phyloP scores from a whole-genome alignment of 2,797 vertebrate species.

The Clamator glandarius region DNA sequence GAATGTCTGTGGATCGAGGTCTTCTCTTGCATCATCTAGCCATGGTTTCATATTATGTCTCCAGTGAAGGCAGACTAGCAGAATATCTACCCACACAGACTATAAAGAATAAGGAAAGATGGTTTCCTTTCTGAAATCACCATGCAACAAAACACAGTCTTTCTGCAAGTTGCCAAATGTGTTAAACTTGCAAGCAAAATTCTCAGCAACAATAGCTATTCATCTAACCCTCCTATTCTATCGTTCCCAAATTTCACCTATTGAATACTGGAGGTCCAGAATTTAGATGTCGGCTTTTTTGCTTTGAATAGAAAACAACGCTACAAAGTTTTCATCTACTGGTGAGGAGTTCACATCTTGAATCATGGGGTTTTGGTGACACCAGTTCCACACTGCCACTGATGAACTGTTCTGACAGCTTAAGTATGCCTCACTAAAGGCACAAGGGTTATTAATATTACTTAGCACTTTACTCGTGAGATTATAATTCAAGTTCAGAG shows the following conservation, averaged over 20 bases:
- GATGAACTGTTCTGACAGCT: constrained; percentile 18
- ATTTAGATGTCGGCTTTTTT: constrained; percentile 1
- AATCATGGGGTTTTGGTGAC: not conserved
- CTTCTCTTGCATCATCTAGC: not conserved
- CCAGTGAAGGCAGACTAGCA: not conserved
- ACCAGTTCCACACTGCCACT: not conserved
- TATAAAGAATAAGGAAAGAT: not conserved
- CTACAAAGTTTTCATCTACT: constrained; percentile 2
- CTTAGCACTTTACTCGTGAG: constrained; percentile 1
- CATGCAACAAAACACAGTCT: not conserved
- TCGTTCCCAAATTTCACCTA: not conserved
- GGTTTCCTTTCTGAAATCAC: not conserved
- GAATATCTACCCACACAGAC: not conserved
- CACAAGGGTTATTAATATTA: not conserved
- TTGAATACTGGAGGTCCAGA: not conserved
- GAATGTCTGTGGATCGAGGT: accelerated
- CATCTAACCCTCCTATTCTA: not conserved
- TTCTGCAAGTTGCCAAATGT: not conserved
- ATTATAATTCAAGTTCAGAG: constrained; percentile 32
- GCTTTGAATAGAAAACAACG: constrained; percentile 2
- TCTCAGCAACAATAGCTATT: not conserved
- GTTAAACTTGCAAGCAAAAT: not conserved
- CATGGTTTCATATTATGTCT: not conserved
- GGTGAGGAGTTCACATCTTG: not conserved
- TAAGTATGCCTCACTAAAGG: constrained; percentile 2